phyloP scores from a whole-genome alignment of 1,140 invertebrate species.

The Steinernema khuongi region DNA sequence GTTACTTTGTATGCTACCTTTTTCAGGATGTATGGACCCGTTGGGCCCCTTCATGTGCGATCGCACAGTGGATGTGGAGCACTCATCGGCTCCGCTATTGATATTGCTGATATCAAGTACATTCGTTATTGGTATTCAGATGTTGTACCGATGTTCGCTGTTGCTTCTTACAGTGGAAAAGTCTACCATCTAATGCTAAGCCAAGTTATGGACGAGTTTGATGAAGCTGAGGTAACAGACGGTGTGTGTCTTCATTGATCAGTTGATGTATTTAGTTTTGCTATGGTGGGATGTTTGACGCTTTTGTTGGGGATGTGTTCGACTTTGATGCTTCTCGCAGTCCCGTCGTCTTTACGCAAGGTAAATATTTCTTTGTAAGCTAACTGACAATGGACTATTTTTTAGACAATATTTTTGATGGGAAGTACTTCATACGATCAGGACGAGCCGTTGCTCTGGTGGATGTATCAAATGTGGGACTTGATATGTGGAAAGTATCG shows the following conservation, averaged over 20 bases:
- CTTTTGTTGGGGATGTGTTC: background rate
- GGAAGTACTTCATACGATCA: background rate
- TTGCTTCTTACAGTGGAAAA: background rate
- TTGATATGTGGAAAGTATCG: too few relatives aligned
- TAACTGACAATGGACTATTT: background rate
- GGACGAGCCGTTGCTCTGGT: background rate
- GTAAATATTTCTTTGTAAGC: background rate
- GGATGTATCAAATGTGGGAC: background rate
- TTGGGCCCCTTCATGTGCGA: background rate
- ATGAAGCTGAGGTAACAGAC: background rate
- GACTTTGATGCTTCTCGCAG: background rate
- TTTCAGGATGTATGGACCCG: background rate
- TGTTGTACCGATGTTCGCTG: background rate
- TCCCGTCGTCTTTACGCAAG: background rate
- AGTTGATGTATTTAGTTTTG: background rate
- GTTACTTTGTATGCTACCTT: too few relatives aligned
- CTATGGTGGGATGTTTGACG: background rate
- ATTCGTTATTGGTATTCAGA: background rate
- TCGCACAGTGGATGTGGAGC: background rate
- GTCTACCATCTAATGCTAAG: background rate
- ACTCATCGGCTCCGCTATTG: background rate
- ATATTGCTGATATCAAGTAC: background rate
- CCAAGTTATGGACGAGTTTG: background rate
- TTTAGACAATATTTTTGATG: background rate
- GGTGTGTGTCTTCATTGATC: background rate